Evolutionary conservation across 1,140 invertebrate species (phyloP), one percentile per base, ranked within the genome.

Genomic region (Leptopilina clavipes): DNA sequence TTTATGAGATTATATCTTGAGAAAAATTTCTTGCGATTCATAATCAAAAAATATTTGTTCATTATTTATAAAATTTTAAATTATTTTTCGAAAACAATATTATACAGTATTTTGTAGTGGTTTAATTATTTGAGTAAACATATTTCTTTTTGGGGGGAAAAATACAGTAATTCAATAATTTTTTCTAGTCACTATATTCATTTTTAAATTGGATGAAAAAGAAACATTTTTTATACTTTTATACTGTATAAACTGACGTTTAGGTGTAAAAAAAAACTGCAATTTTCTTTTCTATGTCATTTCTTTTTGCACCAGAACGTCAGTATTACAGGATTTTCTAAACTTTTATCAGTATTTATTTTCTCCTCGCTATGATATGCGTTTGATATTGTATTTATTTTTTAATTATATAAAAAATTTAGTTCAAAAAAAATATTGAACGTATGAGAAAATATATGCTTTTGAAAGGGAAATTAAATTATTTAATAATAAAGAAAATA

Each of bases 361-460:
- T 37, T 65, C 59, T 12, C 25, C 11, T 31, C 18, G n/a, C n/a
- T 59, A 22, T 18, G 7, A 10, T 59, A 59, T 59, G 19, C 54
- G 17, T 59, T 72, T 52, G 40, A 22, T 48, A 72, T 45, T 48
- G 6, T 71, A 17, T 40, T 40, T 40, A 14, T 71, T 71, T 14
- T 25, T 2, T 70, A 40, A 31, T 65, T 65, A 22, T 18, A 22
- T 65, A 65, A 19, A 59, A 59, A 22, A 12, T 1, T 1, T 6
- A 9, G 31, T 31, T 25, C 1, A 25, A 25, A 70, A 8, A 31
- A 70, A 70, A 25, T 12, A 70, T 70, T 31, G 8, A 31, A 71
- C 11, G 3, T 71, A 31, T 31, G 25, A 31, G 25, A 31, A 31
- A 31, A 31, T 31, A 31, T 2, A 31, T 31, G 25, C 25, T 31